Conservation (phyloP, 2,888 invertebrate genomes). For the Cremastinae sp. region DNA sequence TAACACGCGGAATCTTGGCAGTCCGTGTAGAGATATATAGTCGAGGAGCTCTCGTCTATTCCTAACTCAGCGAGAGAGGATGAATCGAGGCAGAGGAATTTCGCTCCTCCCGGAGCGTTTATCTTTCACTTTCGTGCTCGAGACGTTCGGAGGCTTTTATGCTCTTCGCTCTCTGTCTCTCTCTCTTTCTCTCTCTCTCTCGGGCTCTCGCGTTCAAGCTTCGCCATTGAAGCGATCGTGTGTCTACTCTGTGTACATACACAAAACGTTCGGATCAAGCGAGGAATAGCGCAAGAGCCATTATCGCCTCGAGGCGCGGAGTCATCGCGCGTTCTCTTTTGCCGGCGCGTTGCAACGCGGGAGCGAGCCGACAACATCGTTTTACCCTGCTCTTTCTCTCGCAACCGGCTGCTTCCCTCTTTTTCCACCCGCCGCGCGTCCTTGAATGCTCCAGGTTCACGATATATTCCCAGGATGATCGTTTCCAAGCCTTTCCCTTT, state of each 20-base stretch:
- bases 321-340: conserved; percentile 47
- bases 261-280: conserved; percentile 35
- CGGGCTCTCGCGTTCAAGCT: not conserved
- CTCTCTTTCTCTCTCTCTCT: not conserved
- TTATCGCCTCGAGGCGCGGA: conserved; percentile 61
- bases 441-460: conserved; percentile 9
- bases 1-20: conserved; percentile 19
- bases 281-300: conserved; percentile 51
- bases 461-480: conserved; percentile 51
- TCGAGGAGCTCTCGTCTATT: conserved; percentile 13
- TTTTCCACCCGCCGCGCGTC: not conserved
- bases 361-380: conserved; percentile 20
- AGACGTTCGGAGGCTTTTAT: conserved; percentile 37
- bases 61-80: conserved; percentile 50
- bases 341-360: conserved; percentile 58
- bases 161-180: conserved; percentile 6
- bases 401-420: not conserved
- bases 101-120: conserved; percentile 62
- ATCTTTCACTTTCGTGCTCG: conserved; percentile 64
- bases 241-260: conserved; percentile 27
- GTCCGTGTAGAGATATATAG: not conserved
- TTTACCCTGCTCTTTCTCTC: conserved; percentile 2
- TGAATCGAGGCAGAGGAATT: conserved; percentile 65
- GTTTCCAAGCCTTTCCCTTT: conserved; percentile 38
- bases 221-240: conserved; percentile 26